Evolutionary conservation across 2,113 vertebrate species (phyloP), one percentile per base, ranked within the genome.

Genomic region (Macaca nemestrina): DNA sequence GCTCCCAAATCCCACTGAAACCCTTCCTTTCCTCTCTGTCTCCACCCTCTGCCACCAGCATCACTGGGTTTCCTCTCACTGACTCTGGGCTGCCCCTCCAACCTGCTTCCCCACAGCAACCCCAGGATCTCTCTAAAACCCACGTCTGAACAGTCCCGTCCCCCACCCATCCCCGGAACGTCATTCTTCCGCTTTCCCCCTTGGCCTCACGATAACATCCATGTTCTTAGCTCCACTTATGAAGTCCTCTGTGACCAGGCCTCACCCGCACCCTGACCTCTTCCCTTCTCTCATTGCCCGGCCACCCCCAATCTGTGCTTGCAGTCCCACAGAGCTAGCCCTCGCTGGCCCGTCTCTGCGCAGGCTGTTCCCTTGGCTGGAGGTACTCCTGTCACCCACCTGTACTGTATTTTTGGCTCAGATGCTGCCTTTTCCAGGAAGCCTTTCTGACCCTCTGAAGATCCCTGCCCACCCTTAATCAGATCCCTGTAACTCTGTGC

Each of bases 311-410:
- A 5, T 20, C 70, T 30, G 78, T 81, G 67, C 38, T 38, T 48
- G 43, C 16, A 6, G 43, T 85, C 50, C 72, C 48, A 8, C 72
- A n/a, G 64, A 23, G 40, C 43, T 0, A 4, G 8, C 43, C 38
- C 50, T 43, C 5, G 9, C 80, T 43, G 48, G 30, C 16, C 30
- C 7, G 0, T 43, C 16, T 64, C 59, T 20, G 11, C 8, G 40
- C 2, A 17, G 38, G 14, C 32, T 40, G 3, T 12, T 55, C 38
- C 55, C 18, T 18, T 0, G 6, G 57, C 38, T 5, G 6, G 35
- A 50, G 13, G 6, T 32, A 38, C 32, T 8, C 81, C 52, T 2
- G 5, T 40, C 59, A 45, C n/a, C 35, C 17, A 13, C 45, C 83
- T 55, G 20, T 3, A 38, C 70, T 57, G 22, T 2, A 45, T 32